Evolutionary conservation across 2,888 invertebrate species (phyloP).

Genomic region (Meloe dianella): DNA sequence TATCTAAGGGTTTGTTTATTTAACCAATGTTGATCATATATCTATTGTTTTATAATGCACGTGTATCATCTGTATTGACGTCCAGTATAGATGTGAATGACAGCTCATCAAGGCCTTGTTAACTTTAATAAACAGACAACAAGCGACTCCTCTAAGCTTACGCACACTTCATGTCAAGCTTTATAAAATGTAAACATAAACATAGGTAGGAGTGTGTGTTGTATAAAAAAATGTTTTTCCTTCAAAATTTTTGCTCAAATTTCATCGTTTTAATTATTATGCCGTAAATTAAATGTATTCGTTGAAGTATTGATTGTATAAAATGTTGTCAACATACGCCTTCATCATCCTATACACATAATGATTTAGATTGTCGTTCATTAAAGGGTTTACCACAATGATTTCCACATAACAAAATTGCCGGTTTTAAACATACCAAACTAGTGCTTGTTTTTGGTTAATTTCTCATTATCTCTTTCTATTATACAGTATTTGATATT

Average conservation of each 20-base stretch:
- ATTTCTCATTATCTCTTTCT: background rate
- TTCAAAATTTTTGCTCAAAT: background rate
- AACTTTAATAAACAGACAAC: constrained; percentile 29
- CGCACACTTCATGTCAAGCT: constrained; percentile 24
- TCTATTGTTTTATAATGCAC: constrained; percentile 12
- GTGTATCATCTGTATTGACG: constrained; percentile 11
- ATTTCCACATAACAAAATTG: constrained; percentile 1
- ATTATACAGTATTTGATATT: background rate
- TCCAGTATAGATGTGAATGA: constrained; percentile 26
- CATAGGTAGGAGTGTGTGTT: constrained; percentile 17
- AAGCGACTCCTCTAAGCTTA: constrained; percentile 19
- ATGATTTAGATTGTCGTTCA: background rate
- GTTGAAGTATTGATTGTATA: background rate
- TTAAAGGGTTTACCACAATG: background rate
- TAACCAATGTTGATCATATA: background rate
- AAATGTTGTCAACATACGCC: background rate
- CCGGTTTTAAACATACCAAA: constrained; percentile 1
- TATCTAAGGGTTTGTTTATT: background rate
- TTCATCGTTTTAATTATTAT: background rate
- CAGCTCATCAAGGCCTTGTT: constrained; percentile 29
- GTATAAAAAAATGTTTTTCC: background rate
- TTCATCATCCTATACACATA: background rate
- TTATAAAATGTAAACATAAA: constrained; percentile 28
- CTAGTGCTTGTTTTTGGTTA: constrained; percentile 1
- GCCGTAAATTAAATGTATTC: background rate